Conservation (phyloP, 2,888 invertebrate species). For the Eristalinus sepulchralis region DNA sequence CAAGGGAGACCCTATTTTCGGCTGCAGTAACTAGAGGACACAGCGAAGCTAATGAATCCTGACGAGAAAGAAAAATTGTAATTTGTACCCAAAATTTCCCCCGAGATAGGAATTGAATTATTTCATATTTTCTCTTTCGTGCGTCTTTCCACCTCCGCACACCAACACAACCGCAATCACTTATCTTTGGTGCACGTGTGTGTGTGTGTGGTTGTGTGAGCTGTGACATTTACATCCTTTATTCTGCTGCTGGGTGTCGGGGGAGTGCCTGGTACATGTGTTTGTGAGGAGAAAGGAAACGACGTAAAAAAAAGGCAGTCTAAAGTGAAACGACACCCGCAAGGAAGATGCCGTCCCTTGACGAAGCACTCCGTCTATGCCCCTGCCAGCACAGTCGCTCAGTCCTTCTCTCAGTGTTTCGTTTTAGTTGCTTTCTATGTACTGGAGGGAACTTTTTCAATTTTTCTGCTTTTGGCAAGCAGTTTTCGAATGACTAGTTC, state of each 20-base stretch:
- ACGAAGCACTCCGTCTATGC: not conserved
- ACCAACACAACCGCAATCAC: not conserved
- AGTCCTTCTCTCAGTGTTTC: too few relatives aligned
- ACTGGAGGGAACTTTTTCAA: too few relatives aligned
- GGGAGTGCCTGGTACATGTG: not conserved
- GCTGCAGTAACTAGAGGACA: not conserved
- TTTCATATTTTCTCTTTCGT: not conserved
- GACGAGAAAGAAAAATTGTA: conserved; percentile 5
- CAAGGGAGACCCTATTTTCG: not conserved
- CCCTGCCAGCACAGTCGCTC: not conserved
- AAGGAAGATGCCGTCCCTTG: not conserved
- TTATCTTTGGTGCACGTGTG: not conserved
- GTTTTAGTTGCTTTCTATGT: too few relatives aligned
- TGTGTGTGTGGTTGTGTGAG: not conserved
- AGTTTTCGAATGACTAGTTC: too few relatives aligned
- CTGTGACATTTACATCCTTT: conserved; percentile 13
- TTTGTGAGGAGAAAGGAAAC: not conserved
- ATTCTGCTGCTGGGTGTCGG: not conserved
- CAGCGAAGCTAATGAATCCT: not conserved
- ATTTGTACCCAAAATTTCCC: conserved; percentile 20
- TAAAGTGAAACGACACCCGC: not conserved
- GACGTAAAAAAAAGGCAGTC: not conserved
- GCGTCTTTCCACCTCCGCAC: not conserved
- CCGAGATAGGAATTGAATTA: conserved; percentile 8
- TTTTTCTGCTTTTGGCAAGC: too few relatives aligned